These are phyloP conservation scores for Esperia sulphurella DNA, from an alignment of 2,888 invertebrate genomes.

Conservation along the genomic window DNA sequence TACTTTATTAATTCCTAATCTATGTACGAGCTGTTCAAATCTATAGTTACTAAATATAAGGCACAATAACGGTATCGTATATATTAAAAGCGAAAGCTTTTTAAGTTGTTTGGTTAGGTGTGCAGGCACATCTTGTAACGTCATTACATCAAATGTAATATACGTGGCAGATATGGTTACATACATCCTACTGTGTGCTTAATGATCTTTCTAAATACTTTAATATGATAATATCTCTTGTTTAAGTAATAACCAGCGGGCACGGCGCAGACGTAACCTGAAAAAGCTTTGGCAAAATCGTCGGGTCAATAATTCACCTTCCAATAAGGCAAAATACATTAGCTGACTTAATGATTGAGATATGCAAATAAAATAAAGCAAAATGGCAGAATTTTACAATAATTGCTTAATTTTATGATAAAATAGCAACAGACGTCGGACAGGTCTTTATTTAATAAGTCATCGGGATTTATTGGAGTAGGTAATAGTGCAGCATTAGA, in stretches of 20 bases:
- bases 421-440: too few species aligned
- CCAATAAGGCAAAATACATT: conserved; percentile 1
- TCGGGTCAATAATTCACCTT: not conserved
- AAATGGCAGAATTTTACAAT: not conserved
- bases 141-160: not conserved
- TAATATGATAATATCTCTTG: conserved; percentile 4
- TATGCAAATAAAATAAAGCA: conserved; percentile 4
- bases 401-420: not conserved
- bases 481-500: too few species aligned
- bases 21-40: too few species aligned
- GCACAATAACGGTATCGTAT: too few species aligned
- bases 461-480: too few species aligned
- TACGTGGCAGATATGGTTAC: conserved; percentile 7
- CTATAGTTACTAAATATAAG: too few species aligned
- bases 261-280: not conserved
- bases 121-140: too few species aligned
- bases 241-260: conserved; percentile 3
- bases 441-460: too few species aligned
- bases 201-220: conserved; percentile 20
- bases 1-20: too few species aligned
- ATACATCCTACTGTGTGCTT: conserved; percentile 12
- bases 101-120: too few species aligned
- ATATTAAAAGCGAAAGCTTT: too few species aligned
- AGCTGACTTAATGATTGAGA: not conserved
- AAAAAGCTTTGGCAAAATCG: not conserved